Conservation (phyloP, 2,888 invertebrate species). For the Oscheius sp. region DNA sequence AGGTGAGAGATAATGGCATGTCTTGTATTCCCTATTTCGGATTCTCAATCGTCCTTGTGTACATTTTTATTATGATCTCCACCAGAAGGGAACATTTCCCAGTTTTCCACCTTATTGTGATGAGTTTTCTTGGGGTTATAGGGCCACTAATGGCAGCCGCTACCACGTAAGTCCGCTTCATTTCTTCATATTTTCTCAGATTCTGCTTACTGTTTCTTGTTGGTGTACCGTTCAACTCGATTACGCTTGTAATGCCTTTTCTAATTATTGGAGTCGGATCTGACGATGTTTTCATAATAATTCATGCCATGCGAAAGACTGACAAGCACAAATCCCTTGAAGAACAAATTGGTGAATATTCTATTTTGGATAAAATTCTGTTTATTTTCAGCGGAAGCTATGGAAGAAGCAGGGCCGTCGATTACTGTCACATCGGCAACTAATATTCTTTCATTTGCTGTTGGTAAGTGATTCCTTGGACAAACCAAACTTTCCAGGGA, state of each 20-base stretch:
- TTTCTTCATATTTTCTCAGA: slow-evolving; percentile 37
- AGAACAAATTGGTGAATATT: slow-evolving; percentile 52
- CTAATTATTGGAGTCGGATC: slow-evolving; percentile 66
- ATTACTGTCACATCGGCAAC: slow-evolving; percentile 66
- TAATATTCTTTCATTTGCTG: slow-evolving; percentile 62
- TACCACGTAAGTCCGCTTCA: slow-evolving; percentile 34
- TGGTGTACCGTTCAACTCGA: slow-evolving; percentile 64
- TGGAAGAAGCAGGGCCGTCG: slow-evolving; percentile 64
- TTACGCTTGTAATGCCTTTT: slow-evolving; percentile 67
- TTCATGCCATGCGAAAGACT: slow-evolving; percentile 63
- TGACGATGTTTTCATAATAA: slow-evolving; percentile 67
- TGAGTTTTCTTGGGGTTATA: slow-evolving; percentile 60
- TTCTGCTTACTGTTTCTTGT: slow-evolving; percentile 60
- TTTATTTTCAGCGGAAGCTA: slow-evolving; percentile 49
- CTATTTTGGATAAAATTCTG: background rate
- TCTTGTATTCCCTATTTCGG: slow-evolving; percentile 62
- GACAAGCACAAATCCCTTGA: slow-evolving; percentile 54
- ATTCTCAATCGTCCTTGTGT: slow-evolving; percentile 55
- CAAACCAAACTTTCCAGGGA: slow-evolving; percentile 16
- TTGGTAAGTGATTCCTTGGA: slow-evolving; percentile 38
- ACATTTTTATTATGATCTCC: slow-evolving; percentile 55
- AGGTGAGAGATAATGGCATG: slow-evolving; percentile 63
- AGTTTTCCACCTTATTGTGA: slow-evolving; percentile 51
- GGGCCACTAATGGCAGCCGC: slow-evolving; percentile 63
- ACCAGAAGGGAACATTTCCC: slow-evolving; percentile 58